Base-by-base conservation (phyloP, 2,888 invertebrate genomes). In the Orgyia antiqua region DNA sequence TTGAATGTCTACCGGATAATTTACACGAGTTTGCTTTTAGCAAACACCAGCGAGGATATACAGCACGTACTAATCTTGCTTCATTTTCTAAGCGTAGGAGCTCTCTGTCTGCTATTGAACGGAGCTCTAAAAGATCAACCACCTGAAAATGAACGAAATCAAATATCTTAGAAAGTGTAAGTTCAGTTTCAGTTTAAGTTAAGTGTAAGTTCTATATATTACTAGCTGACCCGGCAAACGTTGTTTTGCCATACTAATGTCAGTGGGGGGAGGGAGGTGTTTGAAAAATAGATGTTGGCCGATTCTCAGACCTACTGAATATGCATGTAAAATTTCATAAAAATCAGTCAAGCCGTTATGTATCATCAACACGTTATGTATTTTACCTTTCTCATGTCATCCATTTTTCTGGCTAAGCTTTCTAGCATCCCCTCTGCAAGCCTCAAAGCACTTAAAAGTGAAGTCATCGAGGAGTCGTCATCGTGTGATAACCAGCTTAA, bases 391-490 rank as follows among this genome's bases (percentile, higher is more conserved):
- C 66, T 62, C 27, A 83, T 59, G 42, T 83, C 84, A 30, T 82
- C 76, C 19, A 86, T 59, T 69, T 84, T 86, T 36, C 69, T 61
- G n/a, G 80, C 79, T 33, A 86, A 62, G 36, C 80, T 77, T 56
- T 82, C 83, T 15, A 86, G 45, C 79, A 86, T 78, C 12, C 79
- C 84, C 52, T 86, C 84, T 17, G 78, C 74, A 21, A 83, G 61
- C 47, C 84, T 64, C 61, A 83, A 48, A 24, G 73, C 57, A 38
- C 77, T 80, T 12, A 86, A 31, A 10, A 82, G 53, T 10, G 54
- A 59, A n/a, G 57, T 63, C 33, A 83, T 41, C 1, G 74, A 60
- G 3, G 64, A 63, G 30, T 75, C 71, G 28, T 74, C 71, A 13
- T 64, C 58, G 29, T 45, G 51, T 5, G 49, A 45, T 9, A 45